A percentile compares a stretch with the other conserved stretches of the same genome.
phyloP scores from a whole-genome alignment of 2,797 vertebrate genomes.

The Coregonus suidteri region DNA sequence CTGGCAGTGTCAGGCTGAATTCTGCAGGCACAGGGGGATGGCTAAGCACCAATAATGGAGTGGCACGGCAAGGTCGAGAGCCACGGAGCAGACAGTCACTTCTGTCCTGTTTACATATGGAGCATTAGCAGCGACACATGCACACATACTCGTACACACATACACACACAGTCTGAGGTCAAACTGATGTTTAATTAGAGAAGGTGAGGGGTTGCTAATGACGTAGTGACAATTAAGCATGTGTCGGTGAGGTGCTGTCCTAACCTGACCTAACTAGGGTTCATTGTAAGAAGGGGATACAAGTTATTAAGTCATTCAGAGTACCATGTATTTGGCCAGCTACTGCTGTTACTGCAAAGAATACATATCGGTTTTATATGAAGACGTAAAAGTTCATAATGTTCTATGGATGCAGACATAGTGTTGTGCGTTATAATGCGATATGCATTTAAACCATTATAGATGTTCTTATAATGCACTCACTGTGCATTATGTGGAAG shows the following conservation, averaged over 20 bases:
- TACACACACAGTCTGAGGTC: not conserved
- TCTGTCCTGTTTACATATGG: conserved; percentile 39
- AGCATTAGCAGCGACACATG: not conserved
- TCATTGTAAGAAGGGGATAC: not conserved
- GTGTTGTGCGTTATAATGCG: not conserved
- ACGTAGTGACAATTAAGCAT: not conserved
- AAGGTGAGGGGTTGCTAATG: not conserved
- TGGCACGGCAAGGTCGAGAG: conserved; percentile 22
- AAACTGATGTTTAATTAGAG: not conserved
- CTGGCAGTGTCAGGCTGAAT: conserved; percentile 57
- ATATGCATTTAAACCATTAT: not conserved
- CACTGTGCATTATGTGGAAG: conserved; percentile 29
- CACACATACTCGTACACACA: not conserved
- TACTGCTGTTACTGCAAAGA: not conserved
- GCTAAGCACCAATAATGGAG: conserved; percentile 62
- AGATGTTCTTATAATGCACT: not conserved
- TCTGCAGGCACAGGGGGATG: conserved; percentile 48
- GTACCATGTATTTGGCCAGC: not conserved
- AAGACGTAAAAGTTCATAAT: not conserved
- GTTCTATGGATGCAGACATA: not conserved
- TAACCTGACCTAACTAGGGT: not conserved
- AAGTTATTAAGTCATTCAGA: not conserved
- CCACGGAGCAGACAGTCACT: not conserved
- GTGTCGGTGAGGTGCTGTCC: not conserved
- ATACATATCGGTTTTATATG: not conserved